These are phyloP conservation scores for Andrena flavipes DNA, from an alignment of 2,888 invertebrate species.

Conservation along the genomic window DNA sequence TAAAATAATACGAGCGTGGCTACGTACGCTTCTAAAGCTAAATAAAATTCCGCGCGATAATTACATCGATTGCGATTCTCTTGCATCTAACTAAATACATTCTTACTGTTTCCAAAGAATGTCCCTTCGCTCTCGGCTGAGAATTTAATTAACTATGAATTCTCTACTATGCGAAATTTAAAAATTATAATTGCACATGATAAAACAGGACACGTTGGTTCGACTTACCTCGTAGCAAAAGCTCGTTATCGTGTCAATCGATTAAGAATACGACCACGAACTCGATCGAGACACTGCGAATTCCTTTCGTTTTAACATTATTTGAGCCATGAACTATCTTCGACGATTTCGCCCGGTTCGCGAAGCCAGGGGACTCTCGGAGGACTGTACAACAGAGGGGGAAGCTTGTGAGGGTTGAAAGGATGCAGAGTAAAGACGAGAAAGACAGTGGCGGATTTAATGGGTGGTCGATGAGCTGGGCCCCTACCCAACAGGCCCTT, in stretches of 20 bases:
- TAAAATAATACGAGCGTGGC: conserved; percentile 34
- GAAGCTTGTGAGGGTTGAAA: neutral
- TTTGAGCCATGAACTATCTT: conserved; percentile 41
- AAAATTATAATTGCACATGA: conserved; percentile 9
- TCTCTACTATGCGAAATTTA: neutral
- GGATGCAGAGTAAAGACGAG: conserved; percentile 8
- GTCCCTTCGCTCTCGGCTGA: too few species aligned
- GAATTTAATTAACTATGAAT: neutral
- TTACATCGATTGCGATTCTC: too few species aligned
- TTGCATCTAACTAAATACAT: too few species aligned
- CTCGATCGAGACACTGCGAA: neutral
- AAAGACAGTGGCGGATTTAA: neutral
- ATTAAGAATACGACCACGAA: neutral
- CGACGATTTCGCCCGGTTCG: neutral
- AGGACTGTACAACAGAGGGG: neutral
- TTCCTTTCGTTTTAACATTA: conserved; percentile 18
- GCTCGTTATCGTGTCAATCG: conserved; percentile 22
- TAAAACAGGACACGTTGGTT: neutral
- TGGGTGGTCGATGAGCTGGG: too few species aligned
- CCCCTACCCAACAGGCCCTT: too few species aligned
- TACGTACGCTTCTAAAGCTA: neutral
- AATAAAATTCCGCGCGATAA: too few species aligned
- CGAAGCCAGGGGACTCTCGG: neutral
- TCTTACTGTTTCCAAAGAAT: too few species aligned
- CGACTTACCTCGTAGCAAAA: conserved; percentile 49